Conservation (phyloP, 2,113 vertebrate genomes). For the Sitta europaea region DNA sequence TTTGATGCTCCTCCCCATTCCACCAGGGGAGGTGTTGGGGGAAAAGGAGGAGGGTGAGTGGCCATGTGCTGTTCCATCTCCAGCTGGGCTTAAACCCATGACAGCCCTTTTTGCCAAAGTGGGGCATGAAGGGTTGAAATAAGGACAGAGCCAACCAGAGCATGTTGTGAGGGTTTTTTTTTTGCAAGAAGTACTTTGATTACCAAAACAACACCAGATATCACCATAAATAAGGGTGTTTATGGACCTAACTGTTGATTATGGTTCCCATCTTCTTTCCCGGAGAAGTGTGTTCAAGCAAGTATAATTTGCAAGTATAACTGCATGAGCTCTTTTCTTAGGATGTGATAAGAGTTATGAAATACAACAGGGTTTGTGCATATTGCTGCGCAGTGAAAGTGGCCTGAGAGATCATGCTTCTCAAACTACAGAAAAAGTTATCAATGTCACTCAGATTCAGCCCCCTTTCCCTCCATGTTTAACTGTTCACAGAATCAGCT, state of each 20-base stretch:
- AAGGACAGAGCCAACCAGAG: neutral
- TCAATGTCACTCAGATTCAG: neutral
- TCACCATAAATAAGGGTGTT: neutral
- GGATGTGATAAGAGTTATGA: neutral
- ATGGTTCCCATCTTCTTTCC: neutral
- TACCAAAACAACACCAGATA: neutral
- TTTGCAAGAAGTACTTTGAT: neutral
- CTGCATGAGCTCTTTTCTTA: neutral
- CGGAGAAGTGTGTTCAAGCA: neutral
- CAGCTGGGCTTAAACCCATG: neutral
- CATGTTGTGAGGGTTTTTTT: neutral
- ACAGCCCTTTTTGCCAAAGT: neutral
- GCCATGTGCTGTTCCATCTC: neutral
- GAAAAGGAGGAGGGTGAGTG: too few species aligned
- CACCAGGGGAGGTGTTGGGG: rapidly evolving
- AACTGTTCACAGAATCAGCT: neutral
- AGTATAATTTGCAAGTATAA: neutral
- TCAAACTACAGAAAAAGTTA: neutral
- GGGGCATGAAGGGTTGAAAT: neutral
- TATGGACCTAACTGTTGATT: neutral
- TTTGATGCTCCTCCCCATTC: neutral
- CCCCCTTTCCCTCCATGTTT: neutral
- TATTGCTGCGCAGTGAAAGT: neutral
- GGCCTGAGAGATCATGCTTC: neutral
- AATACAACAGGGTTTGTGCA: neutral